Percentiles rank a stretch among this genome's conserved stretches.
These are phyloP conservation scores for Alosa alosa DNA, from an alignment of 2,113 vertebrate genomes.

Conservation along the genomic window DNA sequence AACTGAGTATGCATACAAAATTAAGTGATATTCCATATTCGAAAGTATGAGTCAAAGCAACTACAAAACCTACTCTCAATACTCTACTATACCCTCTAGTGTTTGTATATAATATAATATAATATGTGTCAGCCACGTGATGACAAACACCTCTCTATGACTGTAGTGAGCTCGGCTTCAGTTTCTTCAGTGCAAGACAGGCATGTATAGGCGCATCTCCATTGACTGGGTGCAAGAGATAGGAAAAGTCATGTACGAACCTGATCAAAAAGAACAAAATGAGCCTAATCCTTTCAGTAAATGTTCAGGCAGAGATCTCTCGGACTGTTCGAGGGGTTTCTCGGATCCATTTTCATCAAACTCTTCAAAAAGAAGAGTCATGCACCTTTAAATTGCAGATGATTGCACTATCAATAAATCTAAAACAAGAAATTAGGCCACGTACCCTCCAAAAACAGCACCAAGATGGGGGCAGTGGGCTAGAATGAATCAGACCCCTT, in stretches of 20 bases:
- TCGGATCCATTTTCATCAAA: not conserved
- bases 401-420: not conserved
- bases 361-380: not conserved
- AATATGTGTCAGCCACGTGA: not conserved
- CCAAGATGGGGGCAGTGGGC: constrained; percentile 11
- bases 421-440: constrained; percentile 23
- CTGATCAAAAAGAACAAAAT: not conserved
- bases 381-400: constrained; percentile 15
- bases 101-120: not conserved
- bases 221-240: not conserved
- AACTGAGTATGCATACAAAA: not conserved
- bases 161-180: not conserved
- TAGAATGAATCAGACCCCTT: constrained; percentile 41
- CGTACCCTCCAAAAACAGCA: constrained; percentile 6
- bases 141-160: not conserved
- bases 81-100: constrained; percentile 15
- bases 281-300: not conserved
- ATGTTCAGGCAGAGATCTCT: not conserved
- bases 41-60: not conserved
- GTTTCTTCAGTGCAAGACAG: not conserved
- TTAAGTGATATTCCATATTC: not conserved
- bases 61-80: not conserved
- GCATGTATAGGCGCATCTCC: not conserved
- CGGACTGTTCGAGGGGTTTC: not conserved
- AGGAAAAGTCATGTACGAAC: not conserved